Conservation (phyloP, 2,797 vertebrate genomes). For the Mormyrus proboscirostris region DNA sequence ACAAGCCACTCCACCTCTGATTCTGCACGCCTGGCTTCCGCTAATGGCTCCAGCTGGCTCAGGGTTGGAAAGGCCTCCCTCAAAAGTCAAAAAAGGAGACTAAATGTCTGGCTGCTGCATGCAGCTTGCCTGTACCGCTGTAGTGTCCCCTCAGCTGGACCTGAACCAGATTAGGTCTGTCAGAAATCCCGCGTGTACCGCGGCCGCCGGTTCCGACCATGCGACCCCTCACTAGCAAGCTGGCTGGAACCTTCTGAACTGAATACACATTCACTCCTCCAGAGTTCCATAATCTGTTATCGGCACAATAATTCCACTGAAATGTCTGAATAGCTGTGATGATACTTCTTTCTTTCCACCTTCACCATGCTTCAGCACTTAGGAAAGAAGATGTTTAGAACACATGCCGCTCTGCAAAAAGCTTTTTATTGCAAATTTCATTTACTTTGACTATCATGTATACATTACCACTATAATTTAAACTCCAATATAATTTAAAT, state of each 20-base stretch:
- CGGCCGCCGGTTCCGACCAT: background rate
- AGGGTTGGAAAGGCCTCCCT: background rate
- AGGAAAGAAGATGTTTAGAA: background rate
- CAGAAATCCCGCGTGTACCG: background rate
- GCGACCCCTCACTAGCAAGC: background rate
- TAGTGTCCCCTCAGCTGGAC: background rate
- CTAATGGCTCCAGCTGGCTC: background rate
- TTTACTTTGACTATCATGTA: background rate
- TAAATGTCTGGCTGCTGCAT: background rate
- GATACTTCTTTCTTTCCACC: background rate
- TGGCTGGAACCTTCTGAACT: background rate
- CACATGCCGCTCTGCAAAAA: background rate
- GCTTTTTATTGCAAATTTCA: background rate
- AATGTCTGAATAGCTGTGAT: background rate
- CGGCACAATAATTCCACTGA: background rate
- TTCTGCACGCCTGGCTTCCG: background rate
- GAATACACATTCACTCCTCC: background rate
- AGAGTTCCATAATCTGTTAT: background rate
- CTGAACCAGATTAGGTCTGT: background rate
- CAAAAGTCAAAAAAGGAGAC: background rate
- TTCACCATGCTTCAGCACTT: background rate
- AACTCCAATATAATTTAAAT: background rate
- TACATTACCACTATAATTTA: background rate
- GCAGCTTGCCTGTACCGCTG: background rate
- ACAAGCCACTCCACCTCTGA: background rate